Conservation (phyloP, 2,888 invertebrate species). For the Phrixothrix hirtus region DNA sequence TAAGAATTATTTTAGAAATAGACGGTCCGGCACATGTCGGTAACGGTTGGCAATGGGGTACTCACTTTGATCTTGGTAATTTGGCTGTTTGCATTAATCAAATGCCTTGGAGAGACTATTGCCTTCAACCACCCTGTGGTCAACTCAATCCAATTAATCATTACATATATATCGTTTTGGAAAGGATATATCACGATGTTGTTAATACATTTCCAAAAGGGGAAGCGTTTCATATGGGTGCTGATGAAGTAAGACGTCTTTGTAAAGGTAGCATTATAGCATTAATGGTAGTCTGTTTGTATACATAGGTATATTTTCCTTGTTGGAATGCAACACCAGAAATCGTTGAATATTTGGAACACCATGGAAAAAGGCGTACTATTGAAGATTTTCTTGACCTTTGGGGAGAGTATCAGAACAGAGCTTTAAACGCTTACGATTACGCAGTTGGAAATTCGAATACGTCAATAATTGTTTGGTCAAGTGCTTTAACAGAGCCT, state of each 20-base stretch:
- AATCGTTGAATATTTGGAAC: slow-evolving; percentile 67
- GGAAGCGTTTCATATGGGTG: slow-evolving; percentile 77
- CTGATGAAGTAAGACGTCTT: slow-evolving; percentile 69
- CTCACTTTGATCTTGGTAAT: slow-evolving; percentile 62
- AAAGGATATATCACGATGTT: slow-evolving; percentile 71
- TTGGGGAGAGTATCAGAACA: slow-evolving; percentile 75
- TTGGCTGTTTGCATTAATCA: slow-evolving; percentile 68
- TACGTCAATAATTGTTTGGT: slow-evolving; percentile 73
- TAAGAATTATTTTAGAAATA: slow-evolving; percentile 84
- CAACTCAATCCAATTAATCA: slow-evolving; percentile 80
- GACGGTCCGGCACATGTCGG: slow-evolving; percentile 88
- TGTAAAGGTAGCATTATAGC: no score
- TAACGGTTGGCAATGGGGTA: slow-evolving; percentile 85
- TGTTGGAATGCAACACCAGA: slow-evolving; percentile 79
- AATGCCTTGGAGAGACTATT: slow-evolving; percentile 71
- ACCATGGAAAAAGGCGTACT: slow-evolving; percentile 61
- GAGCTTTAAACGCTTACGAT: slow-evolving; percentile 47
- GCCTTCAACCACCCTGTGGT: slow-evolving; percentile 84
- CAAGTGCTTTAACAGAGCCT: slow-evolving; percentile 72
- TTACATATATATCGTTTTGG: slow-evolving; percentile 68
- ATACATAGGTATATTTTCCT: slow-evolving; percentile 62
- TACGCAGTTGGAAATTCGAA: slow-evolving; percentile 50
- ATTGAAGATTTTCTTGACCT: slow-evolving; percentile 68
- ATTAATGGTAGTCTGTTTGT: no score
- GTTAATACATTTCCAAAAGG: slow-evolving; percentile 62